Percentiles rank a stretch among this genome's conserved stretches.
These are phyloP conservation scores for Drosophila prostipennis DNA, from an alignment of 2,888 invertebrate genomes.

Conservation along the genomic window DNA sequence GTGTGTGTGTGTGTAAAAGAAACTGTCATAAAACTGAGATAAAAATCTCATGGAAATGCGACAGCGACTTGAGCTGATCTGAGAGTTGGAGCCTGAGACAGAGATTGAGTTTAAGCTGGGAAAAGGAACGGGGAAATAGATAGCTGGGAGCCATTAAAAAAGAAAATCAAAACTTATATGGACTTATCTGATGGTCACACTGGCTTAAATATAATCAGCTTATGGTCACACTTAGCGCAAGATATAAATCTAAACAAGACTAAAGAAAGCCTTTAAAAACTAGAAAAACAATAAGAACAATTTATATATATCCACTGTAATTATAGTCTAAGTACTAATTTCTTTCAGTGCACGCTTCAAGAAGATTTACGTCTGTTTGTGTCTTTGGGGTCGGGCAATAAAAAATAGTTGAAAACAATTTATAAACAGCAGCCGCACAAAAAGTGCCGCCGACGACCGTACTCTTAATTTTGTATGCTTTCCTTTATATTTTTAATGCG, in stretches of 20 bases:
- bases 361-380: slow-evolving; percentile 54
- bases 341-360: slow-evolving; percentile 10
- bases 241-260: too few species aligned
- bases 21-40: slow-evolving; percentile 35
- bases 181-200: too few species aligned
- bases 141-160: too few species aligned
- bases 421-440: slow-evolving; percentile 23
- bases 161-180: too few species aligned
- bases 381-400: slow-evolving; percentile 43
- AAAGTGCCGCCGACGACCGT: slow-evolving; percentile 7
- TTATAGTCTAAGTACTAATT: background rate
- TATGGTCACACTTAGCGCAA: too few species aligned
- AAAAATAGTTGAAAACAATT: slow-evolving; percentile 61
- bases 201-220: too few species aligned
- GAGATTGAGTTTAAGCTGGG: slow-evolving; percentile 1
- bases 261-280: too few species aligned
- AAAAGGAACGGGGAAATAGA: slow-evolving; percentile 1
- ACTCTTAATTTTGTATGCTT: slow-evolving; percentile 14
- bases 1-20: slow-evolving; percentile 14
- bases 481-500: slow-evolving; percentile 35
- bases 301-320: too few species aligned
- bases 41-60: slow-evolving; percentile 20
- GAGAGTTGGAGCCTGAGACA: slow-evolving; percentile 2
- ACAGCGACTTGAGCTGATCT: slow-evolving; percentile 10
- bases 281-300: too few species aligned